Conservation (phyloP, 2,888 invertebrate species). For the Cephus rjabovi region DNA sequence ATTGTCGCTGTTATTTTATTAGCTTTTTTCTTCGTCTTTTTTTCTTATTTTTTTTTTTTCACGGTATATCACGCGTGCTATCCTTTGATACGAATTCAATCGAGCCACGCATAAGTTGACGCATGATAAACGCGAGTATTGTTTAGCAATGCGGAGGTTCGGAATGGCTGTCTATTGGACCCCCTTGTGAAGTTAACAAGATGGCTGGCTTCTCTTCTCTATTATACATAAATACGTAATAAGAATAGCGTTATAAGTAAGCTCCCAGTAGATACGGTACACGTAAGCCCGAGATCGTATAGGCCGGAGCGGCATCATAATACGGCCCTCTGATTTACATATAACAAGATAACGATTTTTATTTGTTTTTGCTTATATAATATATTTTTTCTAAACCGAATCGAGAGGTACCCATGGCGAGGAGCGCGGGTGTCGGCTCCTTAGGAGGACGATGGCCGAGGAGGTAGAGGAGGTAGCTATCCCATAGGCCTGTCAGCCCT, state of each 20-base stretch:
- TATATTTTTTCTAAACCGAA: conserved; percentile 53
- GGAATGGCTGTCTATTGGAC: conserved; percentile 26
- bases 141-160: conserved; percentile 18
- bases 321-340: conserved; percentile 56
- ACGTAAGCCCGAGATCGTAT: conserved; percentile 3
- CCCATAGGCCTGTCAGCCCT: conserved; percentile 61
- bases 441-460: conserved; percentile 22
- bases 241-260: conserved; percentile 48
- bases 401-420: conserved; percentile 20
- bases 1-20: not conserved
- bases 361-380: conserved; percentile 55
- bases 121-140: conserved; percentile 47
- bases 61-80: no score
- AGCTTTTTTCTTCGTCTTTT: not conserved
- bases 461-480: conserved; percentile 40
- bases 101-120: conserved; percentile 20
- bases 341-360: conserved; percentile 61
- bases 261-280: conserved; percentile 23
- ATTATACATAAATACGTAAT: conserved; percentile 53
- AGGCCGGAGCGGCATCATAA: conserved; percentile 41
- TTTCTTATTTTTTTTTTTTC: no score
- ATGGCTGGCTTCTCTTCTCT: conserved; percentile 45
- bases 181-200: conserved; percentile 24
- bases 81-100: no score
- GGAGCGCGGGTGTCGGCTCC: conserved; percentile 3